These are phyloP conservation scores for Tetramorium simillimum DNA, from an alignment of 1,140 invertebrate species.

Conservation along the genomic window DNA sequence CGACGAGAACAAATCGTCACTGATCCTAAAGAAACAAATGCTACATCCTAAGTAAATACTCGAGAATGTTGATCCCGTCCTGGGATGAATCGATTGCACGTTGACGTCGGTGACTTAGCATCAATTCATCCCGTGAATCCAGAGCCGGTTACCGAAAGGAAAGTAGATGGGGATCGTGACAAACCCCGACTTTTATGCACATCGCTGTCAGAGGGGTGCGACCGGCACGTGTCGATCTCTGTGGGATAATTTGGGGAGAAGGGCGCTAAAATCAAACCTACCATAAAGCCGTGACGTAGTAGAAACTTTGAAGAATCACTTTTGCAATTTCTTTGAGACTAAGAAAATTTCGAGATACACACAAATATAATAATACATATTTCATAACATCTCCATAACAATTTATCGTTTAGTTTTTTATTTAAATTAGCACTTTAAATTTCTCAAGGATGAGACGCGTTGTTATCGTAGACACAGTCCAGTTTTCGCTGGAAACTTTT, in stretches of 20 bases:
- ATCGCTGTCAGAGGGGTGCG: slow-evolving; percentile 72
- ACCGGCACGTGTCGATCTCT: slow-evolving; percentile 82
- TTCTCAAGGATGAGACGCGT: not conserved
- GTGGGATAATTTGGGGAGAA: slow-evolving; percentile 79
- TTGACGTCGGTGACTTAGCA: slow-evolving; percentile 75
- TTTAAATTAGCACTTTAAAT: not conserved
- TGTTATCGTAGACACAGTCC: not conserved
- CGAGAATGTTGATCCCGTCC: slow-evolving; percentile 58
- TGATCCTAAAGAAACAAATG: slow-evolving; percentile 74
- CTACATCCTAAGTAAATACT: slow-evolving; percentile 72
- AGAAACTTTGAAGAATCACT: not conserved
- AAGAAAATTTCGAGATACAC: not conserved
- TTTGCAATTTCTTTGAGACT: not conserved
- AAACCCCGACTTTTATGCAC: slow-evolving; percentile 63
- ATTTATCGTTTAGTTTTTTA: not conserved
- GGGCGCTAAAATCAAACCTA: slow-evolving; percentile 74
- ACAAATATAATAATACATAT: not conserved
- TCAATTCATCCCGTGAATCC: slow-evolving; percentile 65
- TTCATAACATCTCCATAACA: not conserved
- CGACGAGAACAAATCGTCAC: slow-evolving; percentile 45
- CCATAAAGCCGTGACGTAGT: slow-evolving; percentile 69
- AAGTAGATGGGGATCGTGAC: slow-evolving; percentile 28
- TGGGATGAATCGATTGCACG: slow-evolving; percentile 46
- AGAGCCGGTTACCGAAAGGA: slow-evolving; percentile 36
- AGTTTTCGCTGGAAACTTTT: not conserved